These are phyloP conservation scores for Engraulis encrasicolus DNA, from an alignment of 2,113 vertebrate species.

Conservation along the genomic window DNA sequence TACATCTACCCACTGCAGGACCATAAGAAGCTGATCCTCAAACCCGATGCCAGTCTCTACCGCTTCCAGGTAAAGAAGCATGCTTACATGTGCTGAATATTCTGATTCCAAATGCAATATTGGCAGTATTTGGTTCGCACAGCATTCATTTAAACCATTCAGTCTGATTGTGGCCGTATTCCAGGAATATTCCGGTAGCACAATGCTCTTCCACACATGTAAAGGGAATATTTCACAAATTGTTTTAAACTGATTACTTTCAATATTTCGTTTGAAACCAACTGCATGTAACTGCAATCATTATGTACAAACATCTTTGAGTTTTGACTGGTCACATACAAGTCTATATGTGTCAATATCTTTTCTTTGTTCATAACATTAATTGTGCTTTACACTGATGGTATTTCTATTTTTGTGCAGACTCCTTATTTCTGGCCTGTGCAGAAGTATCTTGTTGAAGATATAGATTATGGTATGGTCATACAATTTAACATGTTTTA, in stretches of 20 bases:
- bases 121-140: too few relatives aligned
- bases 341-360: background rate
- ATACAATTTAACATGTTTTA: background rate
- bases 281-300: too few relatives aligned
- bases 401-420: conserved; percentile 62
- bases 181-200: too few relatives aligned
- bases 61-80: conserved; percentile 91
- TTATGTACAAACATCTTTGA: too few relatives aligned
- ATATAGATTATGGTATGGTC: conserved; percentile 89
- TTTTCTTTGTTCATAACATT: background rate
- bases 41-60: conserved; percentile 81
- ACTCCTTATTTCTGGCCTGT: conserved; percentile 96
- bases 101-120: too few relatives aligned
- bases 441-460: conserved; percentile 88
- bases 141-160: too few relatives aligned
- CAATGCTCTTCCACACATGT: too few relatives aligned
- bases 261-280: too few relatives aligned
- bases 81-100: background rate
- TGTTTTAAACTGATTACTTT: too few relatives aligned
- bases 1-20: conserved; percentile 95
- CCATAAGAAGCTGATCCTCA: conserved; percentile 88
- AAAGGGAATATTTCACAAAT: too few relatives aligned
- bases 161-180: too few relatives aligned
- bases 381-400: background rate
- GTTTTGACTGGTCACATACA: too few relatives aligned